Percentiles rank a stretch among this genome's conserved stretches.
Conservation (phyloP, 2,113 vertebrate genomes). For the Alligator mississippiensis region DNA sequence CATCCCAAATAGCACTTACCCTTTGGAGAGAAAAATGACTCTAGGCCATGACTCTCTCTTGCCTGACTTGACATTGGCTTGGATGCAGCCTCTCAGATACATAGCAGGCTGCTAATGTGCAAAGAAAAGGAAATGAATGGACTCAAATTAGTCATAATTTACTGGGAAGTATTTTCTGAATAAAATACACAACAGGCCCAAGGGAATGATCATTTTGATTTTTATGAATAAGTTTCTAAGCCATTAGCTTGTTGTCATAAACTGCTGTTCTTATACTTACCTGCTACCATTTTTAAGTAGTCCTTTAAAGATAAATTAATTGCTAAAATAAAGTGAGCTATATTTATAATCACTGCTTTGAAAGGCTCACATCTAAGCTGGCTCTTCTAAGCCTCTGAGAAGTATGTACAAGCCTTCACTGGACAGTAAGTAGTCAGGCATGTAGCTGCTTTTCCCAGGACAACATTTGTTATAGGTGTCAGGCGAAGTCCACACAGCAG, state of each 20-base stretch:
- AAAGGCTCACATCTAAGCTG: neutral
- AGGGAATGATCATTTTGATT: neutral
- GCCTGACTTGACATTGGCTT: neutral
- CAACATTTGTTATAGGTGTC: neutral
- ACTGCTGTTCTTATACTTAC: neutral
- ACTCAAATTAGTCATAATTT: neutral
- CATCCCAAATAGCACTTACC: neutral
- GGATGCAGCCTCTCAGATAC: neutral
- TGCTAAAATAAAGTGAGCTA: neutral
- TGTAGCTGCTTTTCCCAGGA: neutral
- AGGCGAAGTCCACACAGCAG: neutral
- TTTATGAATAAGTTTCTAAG: neutral
- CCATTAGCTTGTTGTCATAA: neutral
- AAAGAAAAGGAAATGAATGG: neutral
- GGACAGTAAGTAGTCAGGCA: neutral
- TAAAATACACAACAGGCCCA: neutral
- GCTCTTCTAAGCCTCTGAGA: neutral
- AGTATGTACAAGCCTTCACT: neutral
- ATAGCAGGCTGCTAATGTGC: neutral
- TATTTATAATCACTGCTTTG: neutral
- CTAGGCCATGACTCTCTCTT: neutral
- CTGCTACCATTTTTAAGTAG: neutral
- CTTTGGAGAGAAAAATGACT: neutral
- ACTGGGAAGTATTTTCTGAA: neutral
- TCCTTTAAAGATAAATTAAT: conserved; percentile 11